Base-by-base conservation (phyloP, 2,888 invertebrate species). In the Achlya flavicornis region DNA sequence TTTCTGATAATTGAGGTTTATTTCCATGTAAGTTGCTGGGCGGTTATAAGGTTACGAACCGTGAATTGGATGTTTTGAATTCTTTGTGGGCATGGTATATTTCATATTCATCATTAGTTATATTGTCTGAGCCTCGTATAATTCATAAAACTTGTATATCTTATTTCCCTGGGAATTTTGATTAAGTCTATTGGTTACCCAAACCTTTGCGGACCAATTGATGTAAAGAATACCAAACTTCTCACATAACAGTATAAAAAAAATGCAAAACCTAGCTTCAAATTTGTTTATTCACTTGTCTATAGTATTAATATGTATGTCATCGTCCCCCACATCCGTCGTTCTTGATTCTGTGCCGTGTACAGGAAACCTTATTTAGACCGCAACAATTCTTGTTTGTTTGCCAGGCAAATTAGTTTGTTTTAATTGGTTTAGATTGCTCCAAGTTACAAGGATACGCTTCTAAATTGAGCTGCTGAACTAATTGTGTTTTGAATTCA, bases 301-400 rank as follows among this genome's bases (percentile, higher is more conserved):
- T 41, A 2, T 12, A 12, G 16, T 14, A 53, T 7, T 19, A 19
- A 19, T 53, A 53, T 16, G 19, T 48, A 19, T 53, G 53, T 19
- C 53, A 53, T 3, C 10, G 53, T 53, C 53, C 53, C 53, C 53
- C 53, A 19, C 53, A 19, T 53, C 53, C 53, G 53, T 10, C 53
- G 19, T 53, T 53, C 53, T 53, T 19, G 53, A 53, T 53, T 53
- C 53, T 53, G 19, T 10, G 8, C 53, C 10, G 53, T 19, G 19
- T 53, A 53, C 53, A 53, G 53, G 53, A 53, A 53, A 53, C 53
- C 53, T 53, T 10, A 53, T 53, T 53, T 10, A 53, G 53, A 53
- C 53, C 53, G 53, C 10, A 53, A 53, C 53, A 53, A 53, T 19
- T 19, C 19, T n/a, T 48, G 16, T 53, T 53, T 53, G 53, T 16